Base-by-base conservation (phyloP, 2,888 invertebrate genomes). In the Synergus japonicus region DNA sequence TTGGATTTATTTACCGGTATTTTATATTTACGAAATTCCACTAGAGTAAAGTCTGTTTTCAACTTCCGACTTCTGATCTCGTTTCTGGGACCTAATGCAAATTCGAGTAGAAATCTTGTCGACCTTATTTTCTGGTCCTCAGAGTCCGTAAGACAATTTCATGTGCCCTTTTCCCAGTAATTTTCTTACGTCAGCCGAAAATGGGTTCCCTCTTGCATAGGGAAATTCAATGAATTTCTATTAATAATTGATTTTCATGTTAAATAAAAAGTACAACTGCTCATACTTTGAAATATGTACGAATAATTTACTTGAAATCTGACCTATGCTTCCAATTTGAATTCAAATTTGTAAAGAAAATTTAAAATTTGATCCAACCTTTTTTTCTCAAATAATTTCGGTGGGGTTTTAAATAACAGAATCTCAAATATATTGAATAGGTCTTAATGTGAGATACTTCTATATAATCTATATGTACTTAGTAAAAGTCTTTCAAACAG, bases 41-140 rank as follows among this genome's bases (percentile, higher is more conserved):
- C 58, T 58, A 18, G n/a, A 58, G n/a, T n/a, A 10, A 18, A 67
- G 1, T 67, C 22, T 44, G 18, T 13, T 46, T 13, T 15, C 22
- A 5, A 29, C 13, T 69, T 69, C 41, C 15, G n/a, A 63, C 60
- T 7, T 58, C 15, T 58, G 10, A 18, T 5, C 69, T 69, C 18
- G 43, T 44, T 67, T 67, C 44, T 13, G n/a, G 58, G 18, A 18
- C 18, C 10, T 18, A n/a, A 84, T 85, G 85, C 83, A 83, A 84
- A 85, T 86, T 86, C 41, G 46, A 29, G 10, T 22, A 15, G 69
- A 46, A 46, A 46, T 69, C 22, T 69, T 69, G 69, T 22, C 22
- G 49, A 49, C 15, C 49, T 9, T 29, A 46, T 67, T 69, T 49
- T 69, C 46, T 22, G 3, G 29, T 15, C 46, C 46, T 69, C 18